Base-by-base conservation (phyloP, 2,113 vertebrate genomes). In the Siniperca knerii region DNA sequence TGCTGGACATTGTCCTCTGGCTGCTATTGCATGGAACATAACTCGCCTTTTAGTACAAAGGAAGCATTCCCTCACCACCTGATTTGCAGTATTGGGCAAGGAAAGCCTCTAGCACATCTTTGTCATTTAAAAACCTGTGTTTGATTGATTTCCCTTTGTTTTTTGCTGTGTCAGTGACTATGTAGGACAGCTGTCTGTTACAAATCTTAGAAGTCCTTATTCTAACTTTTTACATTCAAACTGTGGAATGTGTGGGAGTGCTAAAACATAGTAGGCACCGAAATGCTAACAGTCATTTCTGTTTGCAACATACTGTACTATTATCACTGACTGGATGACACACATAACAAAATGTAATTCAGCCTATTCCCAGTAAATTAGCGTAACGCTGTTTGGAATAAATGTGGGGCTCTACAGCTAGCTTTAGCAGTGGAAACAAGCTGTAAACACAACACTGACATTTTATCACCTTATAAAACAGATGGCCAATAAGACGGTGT, bases 1-100 rank as follows among this genome's bases (percentile, higher is more conserved):
- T n/a, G 79, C 80, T 77, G 87, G 86, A 86, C 72, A 12, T 75
- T 90, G 79, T 40, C 77, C 87, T 81, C 75, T 77, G 80, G 90
- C 82, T 79, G 72, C 55, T 61, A 35, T 72, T 68, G 82, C 73
- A 46, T 42, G 69, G 54, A 86, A 73, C 75, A 75, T 61, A 65
- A 72, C 74, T 70, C 46, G n/a, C 21, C 58, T 82, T 74, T 82
- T 84, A 78, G 73, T 40, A 74, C 72, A 66, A 70, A 73, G 54
- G 64, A 70, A 85, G 52, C 42, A 64, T 76, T 85, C 70, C 64
- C 66, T 79, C 58, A 8, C 46, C 2, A 75, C 62, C 82, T 80
- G 82, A 87, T 88, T 85, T 84, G 69, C 60, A 73, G 80, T 62
- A 58, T 8, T 40, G 67, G 62, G 13, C 74, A 77, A 18, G 4